Conservation (phyloP, 1,140 invertebrate genomes). For the Nylanderia fulva region DNA sequence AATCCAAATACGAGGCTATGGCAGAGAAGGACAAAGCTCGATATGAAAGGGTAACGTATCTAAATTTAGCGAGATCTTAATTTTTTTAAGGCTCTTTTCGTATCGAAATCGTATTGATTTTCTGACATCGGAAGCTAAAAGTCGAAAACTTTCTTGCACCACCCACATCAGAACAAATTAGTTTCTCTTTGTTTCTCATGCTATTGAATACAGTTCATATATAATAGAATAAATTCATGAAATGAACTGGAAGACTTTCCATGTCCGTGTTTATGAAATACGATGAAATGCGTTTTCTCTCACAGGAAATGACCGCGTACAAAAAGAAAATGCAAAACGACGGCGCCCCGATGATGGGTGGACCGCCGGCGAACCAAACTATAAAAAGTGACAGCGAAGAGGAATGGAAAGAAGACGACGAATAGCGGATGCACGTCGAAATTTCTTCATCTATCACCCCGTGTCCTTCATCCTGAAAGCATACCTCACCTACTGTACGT, state of each 20-base stretch:
- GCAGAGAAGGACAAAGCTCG: slow-evolving; percentile 97
- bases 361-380: slow-evolving; percentile 84
- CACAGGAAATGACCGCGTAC: slow-evolving; percentile 89
- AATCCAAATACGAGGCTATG: slow-evolving; percentile 96
- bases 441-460: slow-evolving; percentile 84
- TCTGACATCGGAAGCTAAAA: neutral
- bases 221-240: neutral
- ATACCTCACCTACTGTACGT: slow-evolving; percentile 86
- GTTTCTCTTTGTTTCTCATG: neutral
- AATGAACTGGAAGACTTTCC: neutral
- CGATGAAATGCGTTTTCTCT: neutral
- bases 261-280: neutral
- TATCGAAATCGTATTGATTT: neutral
- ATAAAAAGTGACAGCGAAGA: slow-evolving; percentile 86
- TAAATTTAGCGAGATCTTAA: slow-evolving; percentile 17
- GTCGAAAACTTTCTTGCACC: neutral
- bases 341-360: slow-evolving; percentile 83
- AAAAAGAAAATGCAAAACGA: slow-evolving; percentile 90
- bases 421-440: slow-evolving; percentile 84
- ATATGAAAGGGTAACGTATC: slow-evolving; percentile 93
- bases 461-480: slow-evolving; percentile 85
- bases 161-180: neutral
- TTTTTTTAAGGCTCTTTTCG: neutral
- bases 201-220: neutral
- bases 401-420: slow-evolving; percentile 85